These are phyloP conservation scores for Falco columbarius DNA, from an alignment of 2,797 vertebrate genomes.

Conservation along the genomic window DNA sequence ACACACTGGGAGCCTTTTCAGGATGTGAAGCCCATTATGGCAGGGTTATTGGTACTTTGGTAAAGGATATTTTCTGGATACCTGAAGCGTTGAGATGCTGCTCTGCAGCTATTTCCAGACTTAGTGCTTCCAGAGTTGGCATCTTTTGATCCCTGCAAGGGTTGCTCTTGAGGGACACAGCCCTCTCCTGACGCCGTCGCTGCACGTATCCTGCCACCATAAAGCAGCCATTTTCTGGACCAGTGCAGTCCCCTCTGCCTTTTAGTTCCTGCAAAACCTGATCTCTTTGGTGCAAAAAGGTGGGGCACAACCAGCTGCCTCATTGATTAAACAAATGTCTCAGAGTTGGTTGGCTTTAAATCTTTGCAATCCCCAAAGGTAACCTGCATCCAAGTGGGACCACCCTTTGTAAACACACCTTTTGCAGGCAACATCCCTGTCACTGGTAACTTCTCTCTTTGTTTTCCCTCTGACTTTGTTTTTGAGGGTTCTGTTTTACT, in stretches of 20 bases:
- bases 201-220: neutral
- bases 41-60: neutral
- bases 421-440: neutral
- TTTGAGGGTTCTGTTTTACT: neutral
- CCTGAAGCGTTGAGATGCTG: neutral
- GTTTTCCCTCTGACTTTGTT: neutral
- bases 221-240: neutral
- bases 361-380: neutral
- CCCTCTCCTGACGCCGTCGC: neutral
- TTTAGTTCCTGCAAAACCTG: constrained; percentile 3
- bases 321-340: neutral
- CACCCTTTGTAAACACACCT: neutral
- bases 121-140: neutral
- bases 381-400: neutral
- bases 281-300: neutral
- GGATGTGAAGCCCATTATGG: neutral
- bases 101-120: neutral
- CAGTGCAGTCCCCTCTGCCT: neutral
- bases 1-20: neutral
- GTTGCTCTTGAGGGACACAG: neutral
- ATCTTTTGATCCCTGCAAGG: neutral
- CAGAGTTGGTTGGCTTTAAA: neutral
- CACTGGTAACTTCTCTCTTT: neutral
- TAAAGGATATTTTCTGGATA: neutral
- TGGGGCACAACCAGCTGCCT: neutral